phyloP scores from a whole-genome alignment of 2,113 vertebrate species.

The Pseudolaguvia tuberculata region DNA sequence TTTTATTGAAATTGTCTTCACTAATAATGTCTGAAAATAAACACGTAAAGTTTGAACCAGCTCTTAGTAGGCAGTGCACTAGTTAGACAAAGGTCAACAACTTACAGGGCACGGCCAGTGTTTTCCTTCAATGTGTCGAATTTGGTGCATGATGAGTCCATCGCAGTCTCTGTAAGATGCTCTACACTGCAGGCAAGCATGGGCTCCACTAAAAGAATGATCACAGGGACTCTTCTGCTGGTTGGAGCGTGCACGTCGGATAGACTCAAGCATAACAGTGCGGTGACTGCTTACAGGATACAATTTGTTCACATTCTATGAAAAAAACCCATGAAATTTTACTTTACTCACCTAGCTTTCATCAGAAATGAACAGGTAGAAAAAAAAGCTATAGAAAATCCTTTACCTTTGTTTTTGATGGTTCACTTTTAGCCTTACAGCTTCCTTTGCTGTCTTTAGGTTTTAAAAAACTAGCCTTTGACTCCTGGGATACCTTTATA shows the following conservation, averaged over 20 bases:
- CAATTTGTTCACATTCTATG: slow-evolving; percentile 54
- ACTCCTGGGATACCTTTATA: slow-evolving; percentile 49
- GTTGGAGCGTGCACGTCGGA: slow-evolving; percentile 60
- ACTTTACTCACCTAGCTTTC: not conserved
- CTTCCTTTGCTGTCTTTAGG: slow-evolving; percentile 33
- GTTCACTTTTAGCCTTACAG: slow-evolving; percentile 42
- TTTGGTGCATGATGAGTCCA: slow-evolving; percentile 70
- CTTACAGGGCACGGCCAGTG: slow-evolving; percentile 77
- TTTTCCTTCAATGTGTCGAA: slow-evolving; percentile 73
- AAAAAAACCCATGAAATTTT: not conserved
- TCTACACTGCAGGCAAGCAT: slow-evolving; percentile 66
- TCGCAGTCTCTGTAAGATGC: slow-evolving; percentile 69
- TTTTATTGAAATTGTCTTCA: not conserved
- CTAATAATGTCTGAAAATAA: not conserved
- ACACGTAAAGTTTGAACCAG: not conserved
- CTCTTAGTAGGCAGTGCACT: not conserved
- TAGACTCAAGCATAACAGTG: slow-evolving; percentile 56
- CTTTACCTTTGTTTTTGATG: slow-evolving; percentile 44
- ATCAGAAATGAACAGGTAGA: too few species aligned
- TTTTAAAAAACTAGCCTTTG: not conserved
- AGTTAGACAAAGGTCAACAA: not conserved
- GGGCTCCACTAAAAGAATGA: slow-evolving; percentile 60
- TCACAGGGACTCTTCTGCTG: slow-evolving; percentile 60
- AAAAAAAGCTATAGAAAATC: not conserved
- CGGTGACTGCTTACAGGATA: slow-evolving; percentile 50